Base-by-base conservation (phyloP, 2,888 invertebrate genomes). In the Agriopis marginaria region DNA sequence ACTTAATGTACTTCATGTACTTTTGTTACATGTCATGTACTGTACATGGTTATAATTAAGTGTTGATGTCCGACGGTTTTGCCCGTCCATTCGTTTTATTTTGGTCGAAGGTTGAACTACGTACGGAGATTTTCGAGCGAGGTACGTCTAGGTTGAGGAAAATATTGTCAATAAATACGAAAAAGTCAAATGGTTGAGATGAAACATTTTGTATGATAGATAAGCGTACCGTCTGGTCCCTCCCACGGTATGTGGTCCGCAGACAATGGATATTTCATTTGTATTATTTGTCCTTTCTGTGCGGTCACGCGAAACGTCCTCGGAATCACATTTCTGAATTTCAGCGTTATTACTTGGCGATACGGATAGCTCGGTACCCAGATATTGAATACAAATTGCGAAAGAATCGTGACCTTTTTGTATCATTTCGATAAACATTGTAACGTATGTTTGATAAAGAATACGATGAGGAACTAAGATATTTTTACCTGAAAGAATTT, bases 231-330 rank as follows among this genome's bases (percentile, higher is more conserved):
- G 55, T 14, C 50, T 56, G 62, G 50, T 51, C 51, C 50, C 23
- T 45, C 59, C 47, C 63, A 12, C 51, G 40, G 58, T 63, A 63
- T 58, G 62, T 59, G 51, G 56, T 51, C 12, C 32, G 50, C 66
- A 54, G 32, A 70, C 53, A 63, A 70, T 50, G 66, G 65, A 64
- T 71, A 67, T 67, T 62, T 71, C 64, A 71, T 67, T 61, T 62
- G 17, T 67, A 56, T 60, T 50, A 70, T 67, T 67, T 67, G 56
- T 71, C 64, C 67, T 71, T 70, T 64, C 58, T 64, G 66, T 51
- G 63, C 63, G 66, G 67, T 67, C 67, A 63, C 67, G 66, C 47
- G 58, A 17, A 64, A 61, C 45, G 63, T 45, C 17, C 62, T 23
- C 66, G 63, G 66, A 62, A 70, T 70, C 63, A 70, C 70, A 70